A percentile compares a stretch with the other conserved stretches of the same genome.
phyloP scores from a whole-genome alignment of 2,797 vertebrate genomes.

The Melanotaenia trifasciata region DNA sequence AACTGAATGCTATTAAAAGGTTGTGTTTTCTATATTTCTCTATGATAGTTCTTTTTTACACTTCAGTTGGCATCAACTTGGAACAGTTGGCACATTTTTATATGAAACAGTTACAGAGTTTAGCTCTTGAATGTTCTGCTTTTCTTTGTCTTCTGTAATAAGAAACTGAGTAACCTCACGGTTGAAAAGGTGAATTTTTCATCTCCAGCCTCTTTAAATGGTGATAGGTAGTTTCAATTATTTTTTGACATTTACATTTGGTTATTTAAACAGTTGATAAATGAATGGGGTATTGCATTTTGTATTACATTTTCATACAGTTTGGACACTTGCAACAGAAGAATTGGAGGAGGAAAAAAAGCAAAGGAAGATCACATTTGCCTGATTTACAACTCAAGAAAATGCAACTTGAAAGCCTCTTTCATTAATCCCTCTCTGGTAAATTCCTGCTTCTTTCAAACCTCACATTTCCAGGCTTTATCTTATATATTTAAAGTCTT shows the following conservation, averaged over 20 bases:
- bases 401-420: conserved; percentile 24
- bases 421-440: conserved; percentile 35
- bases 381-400: conserved; percentile 16
- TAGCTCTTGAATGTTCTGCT: background rate
- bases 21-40: background rate
- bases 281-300: conserved; percentile 6
- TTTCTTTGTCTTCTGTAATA: conserved; percentile 35
- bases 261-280: conserved; percentile 30
- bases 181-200: conserved; percentile 11
- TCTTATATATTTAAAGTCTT: conserved; percentile 31
- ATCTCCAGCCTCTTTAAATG: conserved; percentile 9
- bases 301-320: conserved; percentile 13
- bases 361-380: conserved; percentile 3
- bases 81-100: conserved; percentile 11
- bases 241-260: conserved; percentile 32
- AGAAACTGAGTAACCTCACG: conserved; percentile 23
- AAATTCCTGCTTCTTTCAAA: conserved; percentile 31
- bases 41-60: background rate
- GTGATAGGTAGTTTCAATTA: conserved; percentile 44
- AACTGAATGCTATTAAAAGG: background rate
- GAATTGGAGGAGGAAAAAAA: background rate
- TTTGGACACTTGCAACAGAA: background rate
- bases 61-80: conserved; percentile 2
- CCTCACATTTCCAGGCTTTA: conserved; percentile 11
- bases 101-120: background rate